Evolutionary conservation across 2,888 invertebrate genomes (phyloP).

Genomic region (Chirona hameri): DNA sequence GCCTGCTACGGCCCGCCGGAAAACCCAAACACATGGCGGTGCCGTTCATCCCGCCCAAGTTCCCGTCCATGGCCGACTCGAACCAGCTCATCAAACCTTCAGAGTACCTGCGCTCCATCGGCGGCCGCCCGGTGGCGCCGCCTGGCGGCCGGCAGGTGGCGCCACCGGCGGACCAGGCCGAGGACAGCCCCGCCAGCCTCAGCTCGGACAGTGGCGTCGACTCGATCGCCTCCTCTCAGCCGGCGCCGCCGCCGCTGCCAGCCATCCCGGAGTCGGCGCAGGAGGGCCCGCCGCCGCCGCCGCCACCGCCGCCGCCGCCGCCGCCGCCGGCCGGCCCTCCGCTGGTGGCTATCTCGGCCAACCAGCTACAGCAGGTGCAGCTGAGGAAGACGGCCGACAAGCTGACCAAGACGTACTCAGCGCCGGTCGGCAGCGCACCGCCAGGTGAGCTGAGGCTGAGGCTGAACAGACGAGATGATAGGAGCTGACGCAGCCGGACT

Average conservation of each 20-base stretch:
- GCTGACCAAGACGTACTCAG: slow-evolving; percentile 73
- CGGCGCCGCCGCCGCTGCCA: slow-evolving; percentile 36
- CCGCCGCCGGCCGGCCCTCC: slow-evolving; percentile 44
- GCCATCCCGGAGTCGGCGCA: slow-evolving; percentile 44
- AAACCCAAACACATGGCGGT: slow-evolving; percentile 57
- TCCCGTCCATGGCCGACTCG: slow-evolving; percentile 57
- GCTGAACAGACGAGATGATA: too few species aligned
- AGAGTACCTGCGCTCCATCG: slow-evolving; percentile 83
- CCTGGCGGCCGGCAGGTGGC: not conserved
- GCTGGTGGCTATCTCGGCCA: slow-evolving; percentile 79
- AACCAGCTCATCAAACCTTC: slow-evolving; percentile 87
- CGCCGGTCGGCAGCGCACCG: slow-evolving; percentile 51
- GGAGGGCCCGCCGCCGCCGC: slow-evolving; percentile 42
- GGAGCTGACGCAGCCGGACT: too few species aligned
- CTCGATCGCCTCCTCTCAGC: slow-evolving; percentile 29
- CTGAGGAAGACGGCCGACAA: slow-evolving; percentile 66
- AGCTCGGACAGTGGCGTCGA: slow-evolving; percentile 32
- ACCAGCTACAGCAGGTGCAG: slow-evolving; percentile 79
- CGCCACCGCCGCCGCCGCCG: slow-evolving; percentile 39
- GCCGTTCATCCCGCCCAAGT: slow-evolving; percentile 88
- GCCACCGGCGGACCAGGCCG: not conserved
- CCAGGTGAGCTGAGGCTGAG: not conserved
- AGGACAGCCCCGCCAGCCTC: slow-evolving; percentile 32
- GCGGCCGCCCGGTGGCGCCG: slow-evolving; percentile 43
- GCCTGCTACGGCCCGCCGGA: slow-evolving; percentile 12